These are phyloP conservation scores for Myrmecobius fasciatus DNA, from an alignment of 2,113 vertebrate species.

Conservation along the genomic window DNA sequence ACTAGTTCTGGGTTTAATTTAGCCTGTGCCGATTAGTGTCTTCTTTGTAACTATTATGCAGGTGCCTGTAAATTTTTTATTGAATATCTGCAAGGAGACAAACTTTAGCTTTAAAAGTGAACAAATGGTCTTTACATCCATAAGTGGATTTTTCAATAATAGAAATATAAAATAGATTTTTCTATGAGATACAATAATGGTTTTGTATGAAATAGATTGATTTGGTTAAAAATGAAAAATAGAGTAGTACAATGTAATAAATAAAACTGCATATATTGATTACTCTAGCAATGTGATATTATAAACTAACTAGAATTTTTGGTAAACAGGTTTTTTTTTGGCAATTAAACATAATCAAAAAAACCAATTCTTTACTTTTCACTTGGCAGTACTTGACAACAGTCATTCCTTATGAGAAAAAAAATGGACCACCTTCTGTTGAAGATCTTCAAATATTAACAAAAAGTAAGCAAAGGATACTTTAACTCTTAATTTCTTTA, in stretches of 20 bases:
- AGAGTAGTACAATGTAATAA: not conserved
- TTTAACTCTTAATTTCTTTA: constrained; percentile 4
- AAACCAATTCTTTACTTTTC: constrained; percentile 48
- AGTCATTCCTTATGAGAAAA: constrained; percentile 98
- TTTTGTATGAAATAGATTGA: too few species aligned
- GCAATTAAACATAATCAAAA: not conserved
- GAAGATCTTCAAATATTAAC: constrained; percentile 98
- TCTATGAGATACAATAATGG: too few species aligned
- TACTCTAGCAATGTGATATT: not conserved
- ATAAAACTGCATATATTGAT: not conserved
- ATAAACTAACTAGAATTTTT: not conserved
- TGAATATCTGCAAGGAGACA: constrained; percentile 22
- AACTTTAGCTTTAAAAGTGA: constrained; percentile 37
- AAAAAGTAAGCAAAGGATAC: constrained; percentile 91
- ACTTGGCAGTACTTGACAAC: constrained; percentile 95
- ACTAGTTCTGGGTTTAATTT: not conserved
- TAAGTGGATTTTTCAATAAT: not conserved
- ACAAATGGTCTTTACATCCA: constrained; percentile 2
- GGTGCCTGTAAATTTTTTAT: constrained; percentile 19
- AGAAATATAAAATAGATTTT: not conserved
- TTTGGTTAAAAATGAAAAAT: not conserved
- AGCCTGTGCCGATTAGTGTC: not conserved
- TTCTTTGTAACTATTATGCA: constrained; percentile 24
- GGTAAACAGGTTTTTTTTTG: not conserved
- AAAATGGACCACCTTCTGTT: constrained; percentile 91